Base-by-base conservation (phyloP, 2,113 vertebrate species). In the Sisor rabdophorus region DNA sequence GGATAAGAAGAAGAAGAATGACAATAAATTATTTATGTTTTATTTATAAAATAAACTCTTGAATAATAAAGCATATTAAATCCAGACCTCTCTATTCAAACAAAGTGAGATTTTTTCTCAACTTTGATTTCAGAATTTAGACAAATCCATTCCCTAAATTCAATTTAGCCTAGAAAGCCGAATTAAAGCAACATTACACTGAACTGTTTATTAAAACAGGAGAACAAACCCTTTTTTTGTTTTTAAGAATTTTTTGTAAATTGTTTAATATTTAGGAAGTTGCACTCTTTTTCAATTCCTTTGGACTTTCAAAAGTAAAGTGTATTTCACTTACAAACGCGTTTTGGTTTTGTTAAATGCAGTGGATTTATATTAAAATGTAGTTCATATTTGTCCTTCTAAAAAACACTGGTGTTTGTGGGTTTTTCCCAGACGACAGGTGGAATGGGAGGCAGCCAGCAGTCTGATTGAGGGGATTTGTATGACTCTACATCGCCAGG, bases 401-500 rank as follows among this genome's bases (percentile, higher is more conserved):
- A 32, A 71, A 54, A 47, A 54, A 47, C 36, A 54, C 68, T 50
- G 4, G 22, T 72, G 61, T 79, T 60, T 22, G 61, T 75, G 63
- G 47, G 69, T 77, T 75, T 73, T 77, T 68, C 92, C 91, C 91
- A 99, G 97, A 93, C 94, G 97, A 92, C 97, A 99, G 93, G 97
- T 99, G 91, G 97, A 99, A 92, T 99, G 97, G 97, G 97, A 99
- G 89, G 96, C 96, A 77, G 97, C 97, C 89, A 99, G 97, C 93
- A 99, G 89, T 92, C 94, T 99, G 90, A 99, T 99, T 84, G 96
- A 98, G 92, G 97, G 97, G 85, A 97, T 99, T 92, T 99, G 97
- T 90, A 91, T 98, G 90, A 99, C 97, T 78, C 95, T 99, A 88
- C 96, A 99, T 93, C 95, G 96, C 76, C 97, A 99, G 92, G 96